Evolutionary conservation across 2,797 vertebrate genomes (phyloP).

Genomic region (Phylloscopus collybita): DNA sequence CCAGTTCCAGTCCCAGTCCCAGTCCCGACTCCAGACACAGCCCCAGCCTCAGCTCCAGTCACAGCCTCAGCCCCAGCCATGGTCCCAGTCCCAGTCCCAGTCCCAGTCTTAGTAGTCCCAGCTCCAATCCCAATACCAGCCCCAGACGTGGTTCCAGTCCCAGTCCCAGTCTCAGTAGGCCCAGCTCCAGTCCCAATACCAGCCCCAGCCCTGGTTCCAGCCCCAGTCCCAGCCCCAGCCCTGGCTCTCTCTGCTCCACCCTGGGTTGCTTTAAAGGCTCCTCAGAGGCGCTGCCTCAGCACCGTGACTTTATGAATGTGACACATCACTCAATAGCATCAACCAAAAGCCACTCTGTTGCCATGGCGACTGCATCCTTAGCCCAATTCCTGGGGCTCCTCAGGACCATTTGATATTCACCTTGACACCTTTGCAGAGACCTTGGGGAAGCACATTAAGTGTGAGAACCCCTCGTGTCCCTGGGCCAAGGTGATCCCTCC

Average conservation of each 20-base stretch:
- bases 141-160: fast-evolving
- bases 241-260: neutral
- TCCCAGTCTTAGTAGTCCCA: fast-evolving
- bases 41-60: neutral
- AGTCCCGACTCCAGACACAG: fast-evolving
- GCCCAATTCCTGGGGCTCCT: neutral
- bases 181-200: neutral
- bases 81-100: fast-evolving
- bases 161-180: fast-evolving
- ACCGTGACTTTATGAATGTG: neutral
- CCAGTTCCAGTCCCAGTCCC: fast-evolving
- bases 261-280: neutral
- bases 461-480: neutral
- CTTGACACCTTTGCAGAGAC: neutral
- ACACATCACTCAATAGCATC: neutral
- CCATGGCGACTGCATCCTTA: conserved; percentile 46
- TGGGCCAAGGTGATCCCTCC: neutral
- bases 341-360: conserved; percentile 33
- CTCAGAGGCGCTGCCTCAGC: neutral
- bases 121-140: fast-evolving
- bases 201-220: fast-evolving
- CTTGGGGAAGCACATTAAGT: neutral
- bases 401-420: conserved; percentile 30
- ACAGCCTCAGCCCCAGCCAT: neutral
- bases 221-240: neutral